Base-by-base conservation (phyloP, 2,888 invertebrate species). In the Drosophila rubida region DNA sequence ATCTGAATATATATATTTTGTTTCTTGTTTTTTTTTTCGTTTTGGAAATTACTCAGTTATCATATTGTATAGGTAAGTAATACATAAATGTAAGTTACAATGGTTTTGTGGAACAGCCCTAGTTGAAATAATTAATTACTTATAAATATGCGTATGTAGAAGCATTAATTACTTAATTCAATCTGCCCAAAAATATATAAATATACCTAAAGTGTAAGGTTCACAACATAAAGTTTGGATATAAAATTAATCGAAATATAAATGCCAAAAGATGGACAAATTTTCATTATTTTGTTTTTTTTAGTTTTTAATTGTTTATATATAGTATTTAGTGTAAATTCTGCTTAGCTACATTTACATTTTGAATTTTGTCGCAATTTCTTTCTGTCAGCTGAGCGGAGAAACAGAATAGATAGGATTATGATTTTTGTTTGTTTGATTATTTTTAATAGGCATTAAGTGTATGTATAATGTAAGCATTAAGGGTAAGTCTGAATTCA, bases 401-500 rank as follows among this genome's bases (percentile, higher is more conserved):
- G 25, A 39, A 63, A 53, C 46, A 41, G 25, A 65, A 54, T 54
- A 22, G 8, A 27, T n/a, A 27, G 27, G 23, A 13, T 54, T 44
- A 27, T 51, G 39, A 51, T 45, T 59, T 11, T 32, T 60, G 27
- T 8, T 32, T 60, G 25, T 41, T 27, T 54, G 54, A 45, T 46
- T 60, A 44, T 57, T 44, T 44, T 46, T 8, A 32, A 35, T 50
- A 51, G 32, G 49, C 30, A 45, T 72, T 46, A 25, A 39, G 32
- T 46, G n/a, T n/a, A 32, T n/a, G 54, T 53, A 53, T 63, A 45
- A 75, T 45, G 11, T 41, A 75, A 60, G 42, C 53, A 76, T 57
- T 60, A 75, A 30, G 51, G 46, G 44, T 63, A 71, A 76, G 73
- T 72, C 72, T 71, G 66, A 57, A 63, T 60, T 77, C 63, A 72